A percentile compares a stretch with the other conserved stretches of the same genome.
Evolutionary conservation across 2,113 vertebrate genomes (phyloP).

Genomic region (Sterrhoptilus dennistouni): DNA sequence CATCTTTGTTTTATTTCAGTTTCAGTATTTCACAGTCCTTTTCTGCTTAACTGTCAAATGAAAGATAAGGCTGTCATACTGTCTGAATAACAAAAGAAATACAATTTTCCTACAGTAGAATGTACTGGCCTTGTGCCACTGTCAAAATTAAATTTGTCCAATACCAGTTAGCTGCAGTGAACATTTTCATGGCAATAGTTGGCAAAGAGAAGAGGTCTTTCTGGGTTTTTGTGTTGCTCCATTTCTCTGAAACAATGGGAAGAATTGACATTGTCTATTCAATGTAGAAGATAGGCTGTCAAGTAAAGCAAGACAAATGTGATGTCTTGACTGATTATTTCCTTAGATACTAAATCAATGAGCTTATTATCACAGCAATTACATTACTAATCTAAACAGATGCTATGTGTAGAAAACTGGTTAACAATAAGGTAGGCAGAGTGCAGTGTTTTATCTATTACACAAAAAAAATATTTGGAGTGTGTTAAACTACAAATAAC

Average conservation of each 20-base stretch:
- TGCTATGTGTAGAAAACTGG: conserved; percentile 82
- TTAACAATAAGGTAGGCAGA: conserved; percentile 69
- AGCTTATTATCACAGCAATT: conserved; percentile 92
- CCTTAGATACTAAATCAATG: conserved; percentile 91
- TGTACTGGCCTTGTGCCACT: neutral
- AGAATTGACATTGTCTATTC: conserved; percentile 81
- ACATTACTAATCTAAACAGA: conserved; percentile 92
- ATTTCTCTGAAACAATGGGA: conserved; percentile 80
- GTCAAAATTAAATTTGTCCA: neutral
- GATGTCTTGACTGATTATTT: conserved; percentile 87
- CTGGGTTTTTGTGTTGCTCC: conserved; percentile 39
- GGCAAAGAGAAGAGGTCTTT: neutral
- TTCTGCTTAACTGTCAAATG: neutral
- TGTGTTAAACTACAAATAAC: neutral
- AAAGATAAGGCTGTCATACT: neutral
- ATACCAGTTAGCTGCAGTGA: neutral
- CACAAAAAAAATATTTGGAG: neutral
- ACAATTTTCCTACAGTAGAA: neutral
- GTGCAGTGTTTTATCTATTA: neutral
- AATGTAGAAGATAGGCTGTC: conserved; percentile 81
- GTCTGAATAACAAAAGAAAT: neutral
- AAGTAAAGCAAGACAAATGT: conserved; percentile 92
- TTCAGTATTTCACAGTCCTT: neutral
- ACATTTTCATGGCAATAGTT: neutral
- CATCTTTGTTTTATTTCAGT: neutral